Percentiles rank a stretch among this genome's conserved stretches.
Evolutionary conservation across 2,113 vertebrate genomes (phyloP).

Genomic region (Callipepla squamata): DNA sequence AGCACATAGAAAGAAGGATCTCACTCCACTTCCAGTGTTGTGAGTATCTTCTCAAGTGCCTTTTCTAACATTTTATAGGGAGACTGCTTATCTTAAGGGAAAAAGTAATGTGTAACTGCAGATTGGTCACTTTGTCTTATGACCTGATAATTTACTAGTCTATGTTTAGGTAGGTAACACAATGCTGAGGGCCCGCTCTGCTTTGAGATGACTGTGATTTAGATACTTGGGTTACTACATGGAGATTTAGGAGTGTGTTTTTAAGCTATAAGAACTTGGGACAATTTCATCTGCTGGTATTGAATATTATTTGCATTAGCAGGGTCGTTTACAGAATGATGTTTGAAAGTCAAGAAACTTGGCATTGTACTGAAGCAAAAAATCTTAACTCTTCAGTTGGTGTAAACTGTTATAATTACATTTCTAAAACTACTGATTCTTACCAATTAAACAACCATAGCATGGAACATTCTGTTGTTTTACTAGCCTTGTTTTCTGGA

Average conservation of each 20-base stretch:
- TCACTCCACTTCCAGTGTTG: background rate
- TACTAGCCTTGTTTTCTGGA: background rate
- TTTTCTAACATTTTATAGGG: background rate
- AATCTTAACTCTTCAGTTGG: background rate
- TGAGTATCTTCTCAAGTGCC: background rate
- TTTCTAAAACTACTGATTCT: background rate
- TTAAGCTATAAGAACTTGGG: background rate
- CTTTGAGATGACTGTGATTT: background rate
- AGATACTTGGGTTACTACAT: background rate
- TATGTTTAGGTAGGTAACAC: background rate
- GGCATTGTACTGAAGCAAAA: background rate
- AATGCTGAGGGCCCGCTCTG: background rate
- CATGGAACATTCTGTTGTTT: background rate
- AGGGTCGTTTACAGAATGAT: background rate
- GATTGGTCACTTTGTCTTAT: background rate
- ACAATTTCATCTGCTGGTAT: background rate
- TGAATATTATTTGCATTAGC: background rate
- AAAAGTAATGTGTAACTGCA: background rate
- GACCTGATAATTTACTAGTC: background rate
- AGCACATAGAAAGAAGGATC: conserved; percentile 51
- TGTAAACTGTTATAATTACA: background rate
- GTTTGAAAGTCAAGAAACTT: background rate
- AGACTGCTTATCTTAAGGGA: background rate
- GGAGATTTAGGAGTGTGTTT: background rate
- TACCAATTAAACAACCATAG: background rate